Conservation (phyloP, 2,888 invertebrate species). For the Lasioglossum morio region DNA sequence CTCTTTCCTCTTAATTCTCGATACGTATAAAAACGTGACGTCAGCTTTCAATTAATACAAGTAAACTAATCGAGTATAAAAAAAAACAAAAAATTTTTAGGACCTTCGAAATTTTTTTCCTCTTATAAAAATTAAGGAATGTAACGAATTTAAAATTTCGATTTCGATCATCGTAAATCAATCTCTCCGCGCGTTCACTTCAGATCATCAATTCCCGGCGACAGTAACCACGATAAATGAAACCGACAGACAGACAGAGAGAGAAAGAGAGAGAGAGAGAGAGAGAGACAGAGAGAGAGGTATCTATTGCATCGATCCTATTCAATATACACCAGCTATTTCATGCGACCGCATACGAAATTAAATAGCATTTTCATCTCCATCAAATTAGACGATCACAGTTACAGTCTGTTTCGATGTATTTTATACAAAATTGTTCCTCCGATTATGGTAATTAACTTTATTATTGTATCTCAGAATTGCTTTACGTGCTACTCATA, state of each 20-base stretch:
- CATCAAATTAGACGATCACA: constrained; percentile 60
- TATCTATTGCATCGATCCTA: constrained; percentile 39
- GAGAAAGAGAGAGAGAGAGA: not conserved
- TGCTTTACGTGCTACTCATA: constrained; percentile 67
- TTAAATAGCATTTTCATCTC: constrained; percentile 55
- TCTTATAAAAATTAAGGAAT: too few species aligned
- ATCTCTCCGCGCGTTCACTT: not conserved
- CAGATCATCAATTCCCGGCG: not conserved
- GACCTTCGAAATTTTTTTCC: not conserved
- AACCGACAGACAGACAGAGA: not conserved
- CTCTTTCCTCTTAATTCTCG: constrained; percentile 27
- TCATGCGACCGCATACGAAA: constrained; percentile 45
- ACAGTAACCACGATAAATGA: not conserved
- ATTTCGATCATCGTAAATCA: not conserved
- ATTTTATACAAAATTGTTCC: constrained; percentile 65
- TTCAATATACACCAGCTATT: constrained; percentile 35
- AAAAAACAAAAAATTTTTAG: not conserved
- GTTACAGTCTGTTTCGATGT: constrained; percentile 60
- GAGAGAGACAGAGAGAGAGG: not conserved
- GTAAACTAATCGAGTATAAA: not conserved
- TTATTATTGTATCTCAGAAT: constrained; percentile 68
- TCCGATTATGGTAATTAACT: constrained; percentile 59
- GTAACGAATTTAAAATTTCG: not conserved
- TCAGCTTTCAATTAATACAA: not conserved
- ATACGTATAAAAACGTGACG: constrained; percentile 1